Evolutionary conservation across 2,888 invertebrate genomes (phyloP).

Genomic region (Linyphia triangularis): DNA sequence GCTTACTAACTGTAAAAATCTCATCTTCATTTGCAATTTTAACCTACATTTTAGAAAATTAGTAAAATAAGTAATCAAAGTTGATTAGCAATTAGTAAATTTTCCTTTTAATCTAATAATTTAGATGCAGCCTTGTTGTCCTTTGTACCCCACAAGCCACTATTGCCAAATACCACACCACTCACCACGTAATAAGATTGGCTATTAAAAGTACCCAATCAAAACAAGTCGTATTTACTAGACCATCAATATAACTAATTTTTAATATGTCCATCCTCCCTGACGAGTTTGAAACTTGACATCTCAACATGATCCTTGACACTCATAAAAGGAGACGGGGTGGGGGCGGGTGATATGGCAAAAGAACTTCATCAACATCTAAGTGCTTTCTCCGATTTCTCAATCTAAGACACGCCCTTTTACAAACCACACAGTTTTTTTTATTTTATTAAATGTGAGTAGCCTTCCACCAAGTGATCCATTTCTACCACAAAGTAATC

Average conservation of each 20-base stretch:
- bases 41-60: no score
- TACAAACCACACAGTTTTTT: slow-evolving; percentile 4
- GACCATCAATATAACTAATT: background rate
- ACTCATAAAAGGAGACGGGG: background rate
- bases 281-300: background rate
- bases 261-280: slow-evolving; percentile 18
- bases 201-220: no score
- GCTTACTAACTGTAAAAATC: no score
- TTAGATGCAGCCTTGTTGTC: no score
- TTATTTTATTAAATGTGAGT: slow-evolving; percentile 26
- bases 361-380: slow-evolving; percentile 51
- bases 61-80: no score
- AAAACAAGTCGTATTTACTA: no score
- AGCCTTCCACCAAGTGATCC: slow-evolving; percentile 12
- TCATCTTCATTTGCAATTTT: no score
- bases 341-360: slow-evolving; percentile 2
- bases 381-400: slow-evolving; percentile 67
- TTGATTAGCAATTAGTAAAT: no score
- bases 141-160: no score
- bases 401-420: slow-evolving; percentile 32
- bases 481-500: slow-evolving; percentile 8
- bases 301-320: background rate
- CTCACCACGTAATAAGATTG: no score
- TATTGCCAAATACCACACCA: no score
- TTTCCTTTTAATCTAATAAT: no score